A percentile compares a stretch with the other conserved stretches of the same genome.
These are phyloP conservation scores for Plectropomus leopardus DNA, from an alignment of 2,113 vertebrate genomes.

Conservation along the genomic window DNA sequence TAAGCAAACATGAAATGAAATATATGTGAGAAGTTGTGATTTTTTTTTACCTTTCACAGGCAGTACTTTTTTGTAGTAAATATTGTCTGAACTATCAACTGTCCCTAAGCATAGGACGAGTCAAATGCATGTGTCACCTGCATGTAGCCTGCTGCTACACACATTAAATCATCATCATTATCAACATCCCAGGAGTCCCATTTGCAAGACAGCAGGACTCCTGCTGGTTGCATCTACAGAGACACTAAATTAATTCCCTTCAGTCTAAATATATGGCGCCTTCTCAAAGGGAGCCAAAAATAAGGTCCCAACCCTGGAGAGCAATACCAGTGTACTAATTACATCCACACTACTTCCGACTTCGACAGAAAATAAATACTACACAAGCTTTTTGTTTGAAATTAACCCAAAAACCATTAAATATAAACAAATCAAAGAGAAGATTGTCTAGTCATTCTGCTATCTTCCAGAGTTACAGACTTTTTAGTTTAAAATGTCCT, in stretches of 20 bases:
- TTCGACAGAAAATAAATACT: slow-evolving; percentile 21
- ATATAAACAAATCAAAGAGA: background rate
- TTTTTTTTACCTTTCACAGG: background rate
- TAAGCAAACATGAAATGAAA: background rate
- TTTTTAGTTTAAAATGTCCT: background rate
- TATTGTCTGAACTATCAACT: slow-evolving; percentile 1
- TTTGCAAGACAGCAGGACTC: slow-evolving; percentile 55
- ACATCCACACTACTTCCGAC: slow-evolving; percentile 53
- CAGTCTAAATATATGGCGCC: slow-evolving; percentile 64
- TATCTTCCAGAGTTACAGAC: background rate
- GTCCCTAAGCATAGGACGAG: background rate
- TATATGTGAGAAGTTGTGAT: background rate
- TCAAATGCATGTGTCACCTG: slow-evolving; percentile 9
- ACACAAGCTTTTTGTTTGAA: background rate
- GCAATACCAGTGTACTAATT: slow-evolving; percentile 63
- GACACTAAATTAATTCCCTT: slow-evolving; percentile 69
- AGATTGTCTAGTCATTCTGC: background rate
- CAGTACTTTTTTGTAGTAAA: slow-evolving; percentile 1
- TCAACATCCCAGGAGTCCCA: slow-evolving; percentile 60
- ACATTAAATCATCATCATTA: slow-evolving; percentile 35
- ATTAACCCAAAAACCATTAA: background rate
- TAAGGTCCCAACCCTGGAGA: slow-evolving; percentile 56
- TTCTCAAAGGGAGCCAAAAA: slow-evolving; percentile 50
- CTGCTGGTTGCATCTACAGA: slow-evolving; percentile 17
- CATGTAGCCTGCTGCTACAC: background rate